Base-by-base conservation (phyloP, 2,113 vertebrate genomes). In the Raja brachyura region DNA sequence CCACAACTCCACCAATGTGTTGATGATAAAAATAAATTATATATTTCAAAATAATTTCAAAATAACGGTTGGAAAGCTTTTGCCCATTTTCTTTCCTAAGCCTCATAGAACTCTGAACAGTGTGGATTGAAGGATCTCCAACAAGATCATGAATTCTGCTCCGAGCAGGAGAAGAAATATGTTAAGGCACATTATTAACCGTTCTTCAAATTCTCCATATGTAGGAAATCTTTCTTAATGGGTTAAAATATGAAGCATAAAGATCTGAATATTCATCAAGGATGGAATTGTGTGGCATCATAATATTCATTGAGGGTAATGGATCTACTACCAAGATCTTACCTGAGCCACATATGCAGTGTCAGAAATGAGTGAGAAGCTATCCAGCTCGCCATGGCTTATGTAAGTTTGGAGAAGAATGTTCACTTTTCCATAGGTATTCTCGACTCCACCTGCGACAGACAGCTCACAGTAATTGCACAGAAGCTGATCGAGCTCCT, bases 331-430 rank as follows among this genome's bases (percentile, higher is more conserved):
- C 31, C 1, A 78, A 20, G 70, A 20, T 18, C 95, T 96, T 94
- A 99, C 99, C 98, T 99, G 99, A 3, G 99, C 99, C 94, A 99
- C 98, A 85, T 99, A 99, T 0, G 98, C 98, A 93, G 99, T 97
- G 95, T 99, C 99, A 0, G 99, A 99, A 95, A 99, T 98, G 93
- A 99, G 98, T 0, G 99, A 99, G 96, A 99, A 99, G 95, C 96
- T 98, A 95, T 99, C 99, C 94, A 99, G 97, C 94, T 99, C 98
- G 83, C 99, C 99, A 79, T 98, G 96, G 93, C 98, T 96, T 94
- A 99, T 98, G 88, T 99, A 99, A 0, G 99, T 99, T 96, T 99
- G 99, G 93, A 99, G 97, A 92, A 99, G 96, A 93, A 99, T 98
- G 96, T 99, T 99, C 95, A 99, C 98, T 96, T 99, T 99, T 93